Conservation (phyloP, 1,140 invertebrate species). For the Octopus bimaculoides region DNA sequence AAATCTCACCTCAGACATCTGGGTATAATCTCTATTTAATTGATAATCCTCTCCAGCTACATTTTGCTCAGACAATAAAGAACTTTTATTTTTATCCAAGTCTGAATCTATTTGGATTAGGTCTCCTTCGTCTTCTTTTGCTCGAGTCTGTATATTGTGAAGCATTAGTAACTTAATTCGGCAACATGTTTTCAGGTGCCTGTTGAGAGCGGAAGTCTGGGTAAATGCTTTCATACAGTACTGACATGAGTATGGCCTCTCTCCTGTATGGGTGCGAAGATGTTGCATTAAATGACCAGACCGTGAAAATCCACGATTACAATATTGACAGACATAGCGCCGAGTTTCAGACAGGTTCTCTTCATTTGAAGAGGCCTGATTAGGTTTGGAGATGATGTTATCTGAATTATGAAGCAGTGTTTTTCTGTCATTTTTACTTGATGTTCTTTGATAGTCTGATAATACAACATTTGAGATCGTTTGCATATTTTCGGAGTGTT, state of each 20-base stretch:
- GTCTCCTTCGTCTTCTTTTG: background rate
- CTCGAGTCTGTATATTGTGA: no score
- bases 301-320: background rate
- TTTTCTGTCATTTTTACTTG: no score
- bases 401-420: no score
- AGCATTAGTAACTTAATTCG: background rate
- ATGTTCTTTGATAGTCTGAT: no score
- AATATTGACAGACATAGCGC: background rate
- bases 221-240: background rate
- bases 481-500: background rate
- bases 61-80: background rate
- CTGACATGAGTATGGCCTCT: background rate
- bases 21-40: background rate
- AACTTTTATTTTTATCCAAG: background rate
- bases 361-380: no score
- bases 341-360: no score
- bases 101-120: no score
- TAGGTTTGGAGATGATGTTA: no score
- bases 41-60: background rate
- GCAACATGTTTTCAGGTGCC: slow-evolving; percentile 2
- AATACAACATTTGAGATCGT: no score
- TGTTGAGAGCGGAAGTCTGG: background rate
- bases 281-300: background rate
- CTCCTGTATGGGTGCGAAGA: background rate
- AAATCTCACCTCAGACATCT: background rate